These are phyloP conservation scores for Diabrotica balteata DNA, from an alignment of 2,888 invertebrate genomes.

Conservation along the genomic window DNA sequence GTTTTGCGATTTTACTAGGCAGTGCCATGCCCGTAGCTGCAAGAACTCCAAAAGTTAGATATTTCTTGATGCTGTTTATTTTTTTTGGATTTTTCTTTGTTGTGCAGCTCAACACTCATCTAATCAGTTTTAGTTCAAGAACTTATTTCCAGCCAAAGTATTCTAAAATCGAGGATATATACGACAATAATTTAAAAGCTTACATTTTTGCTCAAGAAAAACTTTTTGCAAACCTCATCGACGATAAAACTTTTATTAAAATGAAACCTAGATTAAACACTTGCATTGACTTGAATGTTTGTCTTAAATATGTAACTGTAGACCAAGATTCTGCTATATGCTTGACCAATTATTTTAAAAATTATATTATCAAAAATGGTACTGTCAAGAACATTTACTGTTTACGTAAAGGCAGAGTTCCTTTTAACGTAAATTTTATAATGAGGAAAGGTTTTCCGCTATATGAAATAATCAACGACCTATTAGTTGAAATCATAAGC, in stretches of 20 bases:
- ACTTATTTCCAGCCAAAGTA: conserved; percentile 22
- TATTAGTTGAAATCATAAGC: conserved; percentile 20
- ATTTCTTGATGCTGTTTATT: conserved; percentile 20
- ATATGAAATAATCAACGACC: conserved; percentile 13
- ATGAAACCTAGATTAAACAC: conserved; percentile 18
- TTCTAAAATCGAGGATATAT: conserved; percentile 25
- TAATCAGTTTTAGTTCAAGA: conserved; percentile 25
- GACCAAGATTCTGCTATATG: conserved; percentile 26
- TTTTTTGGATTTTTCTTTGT: conserved; percentile 14
- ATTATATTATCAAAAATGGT: conserved; percentile 14
- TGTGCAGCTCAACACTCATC: conserved; percentile 20
- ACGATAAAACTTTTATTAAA: conserved; percentile 1
- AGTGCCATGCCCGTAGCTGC: conserved; percentile 14
- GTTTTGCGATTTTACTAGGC: conserved; percentile 10
- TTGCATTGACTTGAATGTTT: conserved; percentile 18
- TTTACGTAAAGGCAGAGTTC: conserved; percentile 14
- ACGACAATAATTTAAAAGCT: conserved; percentile 26
- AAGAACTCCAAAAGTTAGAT: conserved; percentile 20
- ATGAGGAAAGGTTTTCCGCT: conserved; percentile 32
- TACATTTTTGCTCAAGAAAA: conserved; percentile 20
- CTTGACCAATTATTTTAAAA: conserved; percentile 12
- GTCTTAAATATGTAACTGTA: conserved; percentile 23
- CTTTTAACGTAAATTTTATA: conserved; percentile 24
- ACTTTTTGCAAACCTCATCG: conserved; percentile 13
- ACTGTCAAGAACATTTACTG: conserved; percentile 16